Evolutionary conservation across 2,888 invertebrate species (phyloP), one percentile per base, ranked within the genome.

Genomic region (Achlya flavicornis): DNA sequence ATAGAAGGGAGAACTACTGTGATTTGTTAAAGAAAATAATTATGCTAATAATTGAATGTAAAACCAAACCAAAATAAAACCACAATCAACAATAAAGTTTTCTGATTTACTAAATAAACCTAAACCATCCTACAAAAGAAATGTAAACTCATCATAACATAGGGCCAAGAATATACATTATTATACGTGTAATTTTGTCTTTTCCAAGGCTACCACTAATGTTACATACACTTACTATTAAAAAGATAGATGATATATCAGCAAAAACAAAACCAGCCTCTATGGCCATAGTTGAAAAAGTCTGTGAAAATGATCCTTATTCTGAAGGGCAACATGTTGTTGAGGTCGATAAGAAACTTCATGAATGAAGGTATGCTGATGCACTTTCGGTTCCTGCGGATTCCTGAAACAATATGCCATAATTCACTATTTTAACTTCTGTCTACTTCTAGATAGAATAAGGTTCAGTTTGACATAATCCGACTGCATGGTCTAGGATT

Each of bases 201-300:
- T n/a, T 5, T 46, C 19, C 41, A 41, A 41, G 14, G n/a, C 48
- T 48, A 48, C 16, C 4, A 8, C 53, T 53, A 53, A 53, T 19
- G 8, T 53, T 53, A 53, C 33, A 60, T 60, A 60, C 60, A 60
- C 60, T 60, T 60, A 60, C 38, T 53, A 53, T 53, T 53, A 60
- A 19, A 63, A 61, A 19, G 48, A 58, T 59, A 5, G 43, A 60
- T 33, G 16, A 59, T n/a, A n/a, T 46, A 64, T 89, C 78, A 93
- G 74, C 93, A 93, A 77, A 89, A 93, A 80, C 90, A 91, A 78
- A 93, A 93, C 93, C 93, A 93, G 35, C 90, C 91, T 61, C 93
- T 85, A 65, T 93, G 90, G 53, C 86, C 81, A 57, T 88, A 90
- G 71, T 90, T 93, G 68, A 92, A 93, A 77, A 93, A 93, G 70